Percentiles rank a stretch among this genome's conserved stretches.
phyloP scores from a whole-genome alignment of 2,797 vertebrate species.

The Schizopygopsis malacanthus region DNA sequence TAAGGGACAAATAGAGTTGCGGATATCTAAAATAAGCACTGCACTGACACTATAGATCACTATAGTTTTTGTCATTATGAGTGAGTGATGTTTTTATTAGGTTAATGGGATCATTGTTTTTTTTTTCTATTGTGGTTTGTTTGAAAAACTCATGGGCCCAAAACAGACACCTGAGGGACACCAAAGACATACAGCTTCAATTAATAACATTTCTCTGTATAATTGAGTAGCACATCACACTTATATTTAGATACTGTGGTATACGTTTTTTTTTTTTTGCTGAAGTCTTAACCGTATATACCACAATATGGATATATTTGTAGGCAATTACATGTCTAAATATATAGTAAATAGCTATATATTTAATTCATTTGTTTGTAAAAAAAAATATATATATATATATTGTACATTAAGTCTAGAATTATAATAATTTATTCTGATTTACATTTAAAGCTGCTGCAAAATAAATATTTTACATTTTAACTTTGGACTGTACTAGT shows the following conservation, averaged over 20 bases:
- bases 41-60: not conserved
- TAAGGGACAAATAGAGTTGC: slow-evolving; percentile 73
- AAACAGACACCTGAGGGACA: slow-evolving; percentile 40
- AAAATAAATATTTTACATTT: not conserved
- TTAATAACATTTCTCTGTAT: not conserved
- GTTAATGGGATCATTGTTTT: slow-evolving; percentile 28
- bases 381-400: too few relatives aligned
- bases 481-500: not conserved
- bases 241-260: slow-evolving; percentile 64
- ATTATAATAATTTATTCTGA: not conserved
- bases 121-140: slow-evolving; percentile 17
- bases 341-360: not conserved
- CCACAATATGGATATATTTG: not conserved
- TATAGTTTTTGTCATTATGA: slow-evolving; percentile 1
- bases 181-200: slow-evolving; percentile 2
- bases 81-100: slow-evolving; percentile 18
- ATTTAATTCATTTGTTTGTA: not conserved
- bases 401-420: not conserved
- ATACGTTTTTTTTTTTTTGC: not conserved
- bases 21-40: slow-evolving; percentile 61
- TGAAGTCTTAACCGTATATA: not conserved
- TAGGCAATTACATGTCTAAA: not conserved
- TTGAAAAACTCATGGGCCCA: not conserved
- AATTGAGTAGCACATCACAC: slow-evolving; percentile 1
- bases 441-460: not conserved